Percentiles rank a stretch among this genome's conserved stretches.
phyloP scores from a whole-genome alignment of 2,797 vertebrate species.

The Argya squamiceps region DNA sequence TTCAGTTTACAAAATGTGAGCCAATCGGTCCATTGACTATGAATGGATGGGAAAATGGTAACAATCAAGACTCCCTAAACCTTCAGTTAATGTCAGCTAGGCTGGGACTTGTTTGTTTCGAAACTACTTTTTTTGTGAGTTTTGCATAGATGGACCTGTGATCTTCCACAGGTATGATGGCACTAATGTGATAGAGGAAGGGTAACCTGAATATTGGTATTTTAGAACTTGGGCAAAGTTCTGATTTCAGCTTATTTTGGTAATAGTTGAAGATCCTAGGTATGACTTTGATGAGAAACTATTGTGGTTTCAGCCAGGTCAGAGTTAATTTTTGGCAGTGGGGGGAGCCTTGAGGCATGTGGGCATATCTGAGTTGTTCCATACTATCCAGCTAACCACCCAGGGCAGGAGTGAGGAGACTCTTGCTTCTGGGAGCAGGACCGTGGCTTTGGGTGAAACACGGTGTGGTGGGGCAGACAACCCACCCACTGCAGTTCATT shows the following conservation, averaged over 20 bases:
- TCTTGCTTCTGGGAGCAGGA: background rate
- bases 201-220: background rate
- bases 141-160: background rate
- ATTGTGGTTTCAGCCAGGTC: too few species aligned
- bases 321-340: background rate
- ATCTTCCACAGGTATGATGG: background rate
- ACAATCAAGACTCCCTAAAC: background rate
- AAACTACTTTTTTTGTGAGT: background rate
- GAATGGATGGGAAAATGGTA: background rate
- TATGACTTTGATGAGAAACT: background rate
- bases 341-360: background rate
- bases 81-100: background rate
- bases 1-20: background rate
- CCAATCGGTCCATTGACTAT: background rate
- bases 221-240: background rate
- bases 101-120: background rate
- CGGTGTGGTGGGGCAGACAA: background rate
- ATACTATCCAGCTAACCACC: accelerated
- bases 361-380: accelerated
- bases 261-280: background rate
- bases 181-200: accelerated
- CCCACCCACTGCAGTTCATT: accelerated
- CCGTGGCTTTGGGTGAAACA: accelerated
- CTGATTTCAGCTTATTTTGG: background rate
- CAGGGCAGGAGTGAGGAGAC: background rate